These are phyloP conservation scores for Himalopsyche phryganea DNA, from an alignment of 1,140 invertebrate genomes.

Conservation along the genomic window DNA sequence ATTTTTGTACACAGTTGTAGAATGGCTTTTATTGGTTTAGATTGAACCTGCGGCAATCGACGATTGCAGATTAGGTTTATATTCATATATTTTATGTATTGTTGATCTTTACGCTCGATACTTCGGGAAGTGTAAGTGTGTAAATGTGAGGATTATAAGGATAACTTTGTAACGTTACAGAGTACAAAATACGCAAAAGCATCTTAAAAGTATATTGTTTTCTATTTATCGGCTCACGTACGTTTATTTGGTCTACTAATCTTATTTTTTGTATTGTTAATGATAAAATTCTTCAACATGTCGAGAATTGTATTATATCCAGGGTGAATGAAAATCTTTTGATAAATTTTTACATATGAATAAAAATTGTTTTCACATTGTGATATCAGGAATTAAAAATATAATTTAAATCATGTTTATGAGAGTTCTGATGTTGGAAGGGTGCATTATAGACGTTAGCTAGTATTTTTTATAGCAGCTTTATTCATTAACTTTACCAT, in stretches of 20 bases:
- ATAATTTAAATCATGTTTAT: constrained; percentile 13
- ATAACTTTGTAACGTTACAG: not conserved
- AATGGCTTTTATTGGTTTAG: no score
- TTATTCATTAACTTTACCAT: not conserved
- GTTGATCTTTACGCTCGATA: not conserved
- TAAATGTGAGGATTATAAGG: not conserved
- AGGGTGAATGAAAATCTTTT: constrained; percentile 10
- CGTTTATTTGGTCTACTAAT: constrained; percentile 20
- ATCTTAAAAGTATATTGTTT: not conserved
- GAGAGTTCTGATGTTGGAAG: constrained; percentile 1
- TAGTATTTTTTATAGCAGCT: constrained; percentile 10
- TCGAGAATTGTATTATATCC: constrained; percentile 1
- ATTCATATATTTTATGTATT: not conserved
- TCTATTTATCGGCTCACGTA: constrained; percentile 9
- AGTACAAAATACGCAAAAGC: not conserved
- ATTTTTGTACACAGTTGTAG: no score
- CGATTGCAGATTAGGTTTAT: not conserved
- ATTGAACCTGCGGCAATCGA: no score
- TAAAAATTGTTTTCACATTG: constrained; percentile 23
- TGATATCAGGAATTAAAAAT: constrained; percentile 17
- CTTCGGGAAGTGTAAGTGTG: not conserved
- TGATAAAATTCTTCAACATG: constrained; percentile 5
- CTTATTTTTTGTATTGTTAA: constrained; percentile 19
- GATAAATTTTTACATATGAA: constrained; percentile 21
- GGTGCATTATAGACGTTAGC: constrained; percentile 4